Evolutionary conservation across 2,888 invertebrate genomes (phyloP), one percentile per base, ranked within the genome.

Genomic region (Epinotia brunnichana): DNA sequence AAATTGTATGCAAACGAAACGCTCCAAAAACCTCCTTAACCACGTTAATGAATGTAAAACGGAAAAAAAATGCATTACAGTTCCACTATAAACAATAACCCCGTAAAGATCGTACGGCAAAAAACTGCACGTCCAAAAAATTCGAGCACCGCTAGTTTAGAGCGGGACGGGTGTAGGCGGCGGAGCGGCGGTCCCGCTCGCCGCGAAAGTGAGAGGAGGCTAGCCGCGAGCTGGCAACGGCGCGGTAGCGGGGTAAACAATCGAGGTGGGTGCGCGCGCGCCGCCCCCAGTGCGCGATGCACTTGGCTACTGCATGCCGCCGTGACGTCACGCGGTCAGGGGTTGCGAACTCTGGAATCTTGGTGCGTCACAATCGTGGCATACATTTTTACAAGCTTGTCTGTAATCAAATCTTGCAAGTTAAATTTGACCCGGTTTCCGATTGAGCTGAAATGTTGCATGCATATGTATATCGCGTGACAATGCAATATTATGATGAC

Each of bases 171-270:
- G 69, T 51, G 74, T 81, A 84, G 79, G 79, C 74, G 83, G 80
- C 74, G 85, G 78, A 48, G 24, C 48, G 24, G 48, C 17, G 29
- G 11, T 48, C 62, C 24, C 62, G 62, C 62, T 62, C 62, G 81
- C 86, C 90, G 91, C 90, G 93, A 92, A 92, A 92, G 93, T 92
- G 93, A 93, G 93, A 91, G 91, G 92, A 90, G 86, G 88, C 90
- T 84, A 91, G 80, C 79, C 79, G 82, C 88, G 83, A 84, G 83
- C 84, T 87, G 93, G 93, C 92, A 92, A 91, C 93, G 82, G 89
- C 87, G 80, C 86, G 78, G 85, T n/a, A 48, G 90, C 87, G 90
- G 89, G 88, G 90, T 91, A 92, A 92, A 92, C 91, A 92, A 90
- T 91, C 89, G 88, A 85, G 84, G 85, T 84, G 85, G 84, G 87